Conservation (phyloP, 92 coral and sea anemone species). For the Micromussa lordhowensis region DNA sequence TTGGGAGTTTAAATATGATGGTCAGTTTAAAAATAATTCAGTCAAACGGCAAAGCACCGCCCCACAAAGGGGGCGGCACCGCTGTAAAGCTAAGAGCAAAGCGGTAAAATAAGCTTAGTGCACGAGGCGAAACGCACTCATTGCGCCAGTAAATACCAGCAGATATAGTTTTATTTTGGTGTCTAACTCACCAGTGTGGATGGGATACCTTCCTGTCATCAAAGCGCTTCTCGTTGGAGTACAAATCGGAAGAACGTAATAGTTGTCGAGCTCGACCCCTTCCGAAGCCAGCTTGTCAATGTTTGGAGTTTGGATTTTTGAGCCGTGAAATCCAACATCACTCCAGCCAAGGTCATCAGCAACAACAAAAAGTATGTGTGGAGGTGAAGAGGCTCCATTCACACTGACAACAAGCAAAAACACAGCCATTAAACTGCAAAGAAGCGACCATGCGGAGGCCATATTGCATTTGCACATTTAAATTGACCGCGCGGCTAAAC, state of each 20-base stretch:
- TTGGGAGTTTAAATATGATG: no score
- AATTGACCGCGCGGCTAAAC: no score
- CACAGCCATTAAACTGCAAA: not conserved
- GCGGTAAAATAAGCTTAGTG: no score
- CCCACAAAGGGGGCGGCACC: no score
- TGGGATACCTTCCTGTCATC: not conserved
- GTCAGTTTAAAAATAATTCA: no score
- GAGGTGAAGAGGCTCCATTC: not conserved
- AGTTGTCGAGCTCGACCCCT: constrained; percentile 15
- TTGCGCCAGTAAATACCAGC: not conserved
- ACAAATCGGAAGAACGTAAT: constrained; percentile 11
- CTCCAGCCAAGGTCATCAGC: constrained; percentile 28
- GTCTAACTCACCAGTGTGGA: not conserved
- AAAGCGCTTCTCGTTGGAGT: not conserved
- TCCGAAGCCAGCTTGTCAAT: constrained; percentile 16
- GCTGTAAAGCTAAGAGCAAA: no score
- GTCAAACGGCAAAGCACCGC: no score
- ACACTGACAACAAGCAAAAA: not conserved
- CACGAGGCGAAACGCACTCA: not conserved
- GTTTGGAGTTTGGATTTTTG: constrained; percentile 32
- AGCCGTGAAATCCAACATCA: constrained; percentile 30
- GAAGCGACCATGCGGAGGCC: not conserved
- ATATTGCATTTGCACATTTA: no score
- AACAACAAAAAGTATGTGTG: constrained; percentile 8
- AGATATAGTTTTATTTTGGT: not conserved